These are phyloP conservation scores for Latrodectus hesperus DNA, from an alignment of 2,888 invertebrate genomes.

Conservation along the genomic window DNA sequence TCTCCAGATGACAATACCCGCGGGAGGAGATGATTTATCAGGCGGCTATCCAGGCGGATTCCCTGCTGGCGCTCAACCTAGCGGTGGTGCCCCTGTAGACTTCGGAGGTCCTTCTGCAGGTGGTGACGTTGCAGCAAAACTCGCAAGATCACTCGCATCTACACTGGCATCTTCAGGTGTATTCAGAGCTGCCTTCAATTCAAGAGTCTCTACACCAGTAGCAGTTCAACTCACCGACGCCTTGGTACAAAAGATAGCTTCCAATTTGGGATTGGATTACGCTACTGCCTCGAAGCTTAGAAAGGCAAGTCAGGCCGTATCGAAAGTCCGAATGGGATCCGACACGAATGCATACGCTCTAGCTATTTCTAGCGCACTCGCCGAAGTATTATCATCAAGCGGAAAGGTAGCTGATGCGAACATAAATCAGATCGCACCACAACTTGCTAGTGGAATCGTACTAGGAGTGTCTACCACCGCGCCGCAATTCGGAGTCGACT, in stretches of 20 bases:
- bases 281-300: background rate
- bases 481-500: background rate
- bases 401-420: background rate
- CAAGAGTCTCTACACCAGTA: background rate
- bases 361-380: background rate
- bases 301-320: background rate
- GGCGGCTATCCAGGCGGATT: background rate
- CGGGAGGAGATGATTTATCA: background rate
- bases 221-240: background rate
- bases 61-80: background rate
- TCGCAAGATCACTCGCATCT: background rate
- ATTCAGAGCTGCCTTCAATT: background rate
- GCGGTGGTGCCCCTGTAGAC: background rate
- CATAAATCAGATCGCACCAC: no score
- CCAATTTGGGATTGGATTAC: background rate
- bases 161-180: background rate
- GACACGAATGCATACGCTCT: background rate
- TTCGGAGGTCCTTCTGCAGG: background rate
- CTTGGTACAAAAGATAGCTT: background rate
- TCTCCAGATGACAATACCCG: background rate
- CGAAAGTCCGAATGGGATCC: background rate
- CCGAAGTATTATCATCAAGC: background rate
- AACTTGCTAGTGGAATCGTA: background rate
- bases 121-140: background rate
- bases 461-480: background rate